Evolutionary conservation across 2,888 invertebrate genomes (phyloP).

Genomic region (Cerceris ruficornis): DNA sequence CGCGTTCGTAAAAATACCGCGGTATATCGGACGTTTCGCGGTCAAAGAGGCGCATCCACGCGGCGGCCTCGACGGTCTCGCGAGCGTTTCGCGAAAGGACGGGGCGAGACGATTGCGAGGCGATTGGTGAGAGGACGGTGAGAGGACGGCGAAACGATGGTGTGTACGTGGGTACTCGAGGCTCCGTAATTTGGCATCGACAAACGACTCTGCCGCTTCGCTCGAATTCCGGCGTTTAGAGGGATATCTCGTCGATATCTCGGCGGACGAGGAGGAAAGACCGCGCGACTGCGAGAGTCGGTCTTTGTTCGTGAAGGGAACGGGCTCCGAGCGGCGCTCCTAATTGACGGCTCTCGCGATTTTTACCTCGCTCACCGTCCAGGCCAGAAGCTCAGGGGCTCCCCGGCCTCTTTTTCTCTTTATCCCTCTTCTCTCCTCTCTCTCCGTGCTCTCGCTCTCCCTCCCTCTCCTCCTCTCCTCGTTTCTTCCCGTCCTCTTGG

Average conservation of each 20-base stretch:
- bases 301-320: conserved; percentile 64
- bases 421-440: conserved; percentile 57
- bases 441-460: conserved; percentile 74
- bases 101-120: too few relatives aligned
- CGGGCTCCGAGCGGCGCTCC: conserved; percentile 67
- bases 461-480: conserved; percentile 83
- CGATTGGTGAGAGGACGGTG: neutral
- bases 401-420: conserved; percentile 62
- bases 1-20: too few relatives aligned
- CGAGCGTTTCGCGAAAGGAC: too few relatives aligned
- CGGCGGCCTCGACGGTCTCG: too few relatives aligned
- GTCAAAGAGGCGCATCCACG: too few relatives aligned
- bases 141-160: neutral
- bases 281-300: conserved; percentile 50
- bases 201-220: conserved; percentile 33
- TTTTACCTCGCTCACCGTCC: conserved; percentile 72
- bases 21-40: too few relatives aligned
- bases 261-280: conserved; percentile 26
- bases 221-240: conserved; percentile 45
- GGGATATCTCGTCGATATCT: conserved; percentile 47
- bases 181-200: conserved; percentile 33
- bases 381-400: conserved; percentile 71
- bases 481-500: conserved; percentile 66
- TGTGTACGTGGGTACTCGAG: neutral
- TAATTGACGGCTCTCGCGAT: conserved; percentile 80